Evolutionary conservation across 2,888 invertebrate species (phyloP).

Genomic region (Ceramica pisi): DNA sequence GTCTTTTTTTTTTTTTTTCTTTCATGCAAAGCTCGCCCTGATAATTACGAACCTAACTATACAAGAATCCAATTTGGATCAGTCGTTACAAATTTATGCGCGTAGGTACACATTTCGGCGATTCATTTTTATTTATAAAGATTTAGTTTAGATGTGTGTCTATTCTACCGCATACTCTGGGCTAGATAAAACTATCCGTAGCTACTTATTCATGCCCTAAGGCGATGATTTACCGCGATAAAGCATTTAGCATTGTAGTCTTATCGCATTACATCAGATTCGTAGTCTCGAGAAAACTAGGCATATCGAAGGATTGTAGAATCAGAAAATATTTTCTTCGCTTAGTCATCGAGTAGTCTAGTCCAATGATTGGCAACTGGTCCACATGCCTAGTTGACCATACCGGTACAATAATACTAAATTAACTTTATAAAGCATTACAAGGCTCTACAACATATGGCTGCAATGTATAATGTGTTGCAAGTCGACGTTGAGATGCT

Average conservation of each 20-base stretch:
- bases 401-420: constrained; percentile 70
- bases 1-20: too few species aligned
- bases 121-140: too few species aligned
- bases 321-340: constrained; percentile 37
- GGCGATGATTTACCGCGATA: constrained; percentile 1
- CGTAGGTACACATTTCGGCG: too few species aligned
- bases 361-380: constrained; percentile 40
- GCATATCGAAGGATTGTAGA: constrained; percentile 16
- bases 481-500: constrained; percentile 47
- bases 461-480: constrained; percentile 53
- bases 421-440: constrained; percentile 69
- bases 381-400: constrained; percentile 58
- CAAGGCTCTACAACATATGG: constrained; percentile 74
- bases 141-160: neutral
- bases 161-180: neutral
- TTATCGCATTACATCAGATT: constrained; percentile 9
- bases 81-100: too few species aligned
- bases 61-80: too few species aligned
- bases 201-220: neutral
- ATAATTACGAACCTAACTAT: too few species aligned
- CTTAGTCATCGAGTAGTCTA: constrained; percentile 53
- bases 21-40: too few species aligned
- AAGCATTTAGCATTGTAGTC: neutral
- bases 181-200: constrained; percentile 9
- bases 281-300: neutral